Evolutionary conservation across 2,113 vertebrate species (phyloP), one percentile per base, ranked within the genome.

Genomic region (Electrona antarctica): DNA sequence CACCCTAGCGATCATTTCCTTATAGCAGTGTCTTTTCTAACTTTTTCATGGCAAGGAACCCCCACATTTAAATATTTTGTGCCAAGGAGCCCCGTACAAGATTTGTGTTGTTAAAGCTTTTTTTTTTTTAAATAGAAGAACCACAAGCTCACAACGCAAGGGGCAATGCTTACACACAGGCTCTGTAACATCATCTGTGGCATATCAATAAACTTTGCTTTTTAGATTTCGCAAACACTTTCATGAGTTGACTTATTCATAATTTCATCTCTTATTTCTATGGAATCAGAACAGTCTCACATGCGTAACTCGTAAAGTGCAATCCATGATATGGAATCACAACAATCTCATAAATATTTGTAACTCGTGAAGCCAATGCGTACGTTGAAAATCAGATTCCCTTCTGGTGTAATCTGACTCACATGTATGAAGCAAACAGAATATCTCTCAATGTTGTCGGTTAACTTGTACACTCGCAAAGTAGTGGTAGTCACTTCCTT

Each of bases 401-500:
- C 12, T 21, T 41, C 28, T 49, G 3, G 59, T 54, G 61, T 15
- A 49, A 33, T 47, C 3, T 49, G 41, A 60, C 6, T 57, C 7
- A 64, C 12, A 14, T 47, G 56, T 3, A n/a, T 48, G n/a, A 51
- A 8, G 21, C 3, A 41, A 50, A 21, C 14, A 51, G 33, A 58
- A 15, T 60, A 2, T 55, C 14, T 28, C 60, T 58, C 28, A 60
- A 50, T 56, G n/a, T 56, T 13, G 73, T 60, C 54, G 13, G 59
- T 69, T 69, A 51, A 64, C 41, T 12, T 47, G 1, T 41, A 54
- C 4, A 2, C 3, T 14, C 4, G 58, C 7, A 50, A 58, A 74
- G 15, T 64, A 60, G 54, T 71, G 28, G 59, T 41, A 7, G 4
- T 64, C 3, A 2, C 1, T 49, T 56, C 58, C 58, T 56, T 8